Base-by-base conservation (phyloP, 2,113 vertebrate genomes). In the Nettapus auritus region DNA sequence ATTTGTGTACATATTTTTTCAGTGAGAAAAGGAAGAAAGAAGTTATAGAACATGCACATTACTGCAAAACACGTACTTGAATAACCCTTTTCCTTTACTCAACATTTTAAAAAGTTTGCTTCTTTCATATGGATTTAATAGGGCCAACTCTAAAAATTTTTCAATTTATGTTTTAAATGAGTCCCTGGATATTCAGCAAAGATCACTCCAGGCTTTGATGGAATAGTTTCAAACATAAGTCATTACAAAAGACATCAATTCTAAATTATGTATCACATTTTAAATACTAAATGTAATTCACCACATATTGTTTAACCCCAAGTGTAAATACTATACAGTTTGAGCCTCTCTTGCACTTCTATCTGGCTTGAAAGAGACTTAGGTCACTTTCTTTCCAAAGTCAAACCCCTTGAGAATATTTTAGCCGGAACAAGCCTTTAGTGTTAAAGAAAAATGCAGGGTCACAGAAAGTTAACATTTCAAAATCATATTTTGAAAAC, bases 401-500 rank as follows among this genome's bases (percentile, higher is more conserved):
- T 53, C 74, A 92, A 89, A 87, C 31, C 77, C 87, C 77, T 64
- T 1, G 9, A 94, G 93, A 94, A 12, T 53, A 62, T 36, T 69
- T 79, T 40, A 92, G 83, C 66, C 6, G 9, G 81, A 91, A 91
- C 11, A 75, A 92, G 69, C 13, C 83, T 71, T 89, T 9, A 42
- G 83, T 3, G 4, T 70, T 75, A 52, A 31, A 78, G 83, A 59
- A 59, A 86, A 94, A 68, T 28, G 59, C 40, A 82, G 60, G 88
- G 89, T 89, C 86, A 92, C 59, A 71, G 46, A 46, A 83, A 94
- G 90, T 89, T 84, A 91, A 88, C 60, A 62, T 92, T 86, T 91
- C 88, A 85, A 88, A 85, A 60, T 40, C 20, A 6, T 34, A 74
- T 57, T 92, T 38, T 96, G 64, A 89, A 90, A 94, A 55, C 44